These are phyloP conservation scores for Xestia xanthographa DNA, from an alignment of 2,888 invertebrate species.

Conservation along the genomic window DNA sequence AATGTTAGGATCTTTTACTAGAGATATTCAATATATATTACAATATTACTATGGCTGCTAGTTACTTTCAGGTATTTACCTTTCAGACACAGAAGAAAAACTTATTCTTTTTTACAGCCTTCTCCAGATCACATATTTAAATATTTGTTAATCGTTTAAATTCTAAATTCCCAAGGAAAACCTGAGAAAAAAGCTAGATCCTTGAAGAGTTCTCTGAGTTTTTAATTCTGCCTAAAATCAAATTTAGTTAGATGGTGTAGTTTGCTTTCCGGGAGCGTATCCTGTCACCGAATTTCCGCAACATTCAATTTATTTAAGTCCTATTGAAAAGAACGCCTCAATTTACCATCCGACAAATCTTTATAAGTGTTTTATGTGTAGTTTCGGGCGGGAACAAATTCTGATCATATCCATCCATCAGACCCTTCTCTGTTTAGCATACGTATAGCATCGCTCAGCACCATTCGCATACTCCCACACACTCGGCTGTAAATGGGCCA, in stretches of 20 bases:
- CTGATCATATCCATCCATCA: conserved; percentile 75
- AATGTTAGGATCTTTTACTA: background rate
- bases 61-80: too few species aligned
- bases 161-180: background rate
- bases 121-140: conserved; percentile 33
- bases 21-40: too few species aligned
- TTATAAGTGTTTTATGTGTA: conserved; percentile 29
- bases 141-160: conserved; percentile 1
- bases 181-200: conserved; percentile 21
- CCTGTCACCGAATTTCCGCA: background rate
- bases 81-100: background rate
- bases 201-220: background rate
- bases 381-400: conserved; percentile 66
- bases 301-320: background rate
- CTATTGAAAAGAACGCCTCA: conserved; percentile 9
- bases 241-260: background rate
- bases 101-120: background rate
- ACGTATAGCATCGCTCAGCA: conserved; percentile 81
- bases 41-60: background rate
- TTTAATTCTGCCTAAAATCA: background rate
- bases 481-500: conserved; percentile 62
- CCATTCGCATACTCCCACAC: conserved; percentile 70
- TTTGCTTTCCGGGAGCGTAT: background rate
- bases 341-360: conserved; percentile 25
- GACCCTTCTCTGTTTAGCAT: conserved; percentile 81